These are phyloP conservation scores for Synergus itoensis DNA, from an alignment of 2,888 invertebrate species.

Conservation along the genomic window DNA sequence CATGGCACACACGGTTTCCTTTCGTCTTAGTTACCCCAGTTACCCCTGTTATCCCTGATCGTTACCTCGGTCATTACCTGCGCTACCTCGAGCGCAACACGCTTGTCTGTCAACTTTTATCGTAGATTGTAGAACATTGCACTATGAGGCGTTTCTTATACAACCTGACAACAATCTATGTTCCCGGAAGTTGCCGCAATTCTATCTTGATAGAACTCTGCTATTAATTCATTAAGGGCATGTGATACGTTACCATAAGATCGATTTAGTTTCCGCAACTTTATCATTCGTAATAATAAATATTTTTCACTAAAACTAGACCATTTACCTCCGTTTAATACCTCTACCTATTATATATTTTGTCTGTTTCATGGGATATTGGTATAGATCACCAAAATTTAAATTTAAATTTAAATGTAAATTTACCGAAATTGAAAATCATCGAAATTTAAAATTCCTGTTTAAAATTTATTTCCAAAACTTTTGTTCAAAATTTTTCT, in stretches of 20 bases:
- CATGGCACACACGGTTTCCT: slow-evolving; percentile 39
- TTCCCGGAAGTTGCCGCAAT: background rate
- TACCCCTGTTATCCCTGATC: slow-evolving; percentile 19
- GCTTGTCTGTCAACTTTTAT: slow-evolving; percentile 20
- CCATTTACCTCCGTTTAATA: too few relatives aligned
- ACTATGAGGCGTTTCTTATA: slow-evolving; percentile 9
- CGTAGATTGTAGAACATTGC: background rate
- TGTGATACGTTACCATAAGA: too few relatives aligned
- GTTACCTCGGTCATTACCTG: slow-evolving; percentile 33
- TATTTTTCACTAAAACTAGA: too few relatives aligned
- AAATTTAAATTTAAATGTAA: too few relatives aligned
- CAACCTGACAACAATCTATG: slow-evolving; percentile 9
- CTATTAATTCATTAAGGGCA: slow-evolving; percentile 25
- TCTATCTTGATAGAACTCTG: background rate
- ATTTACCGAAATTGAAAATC: too few relatives aligned
- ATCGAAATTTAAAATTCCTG: too few relatives aligned
- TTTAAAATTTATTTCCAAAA: too few relatives aligned
- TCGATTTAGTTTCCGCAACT: too few relatives aligned
- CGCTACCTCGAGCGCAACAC: slow-evolving; percentile 37
- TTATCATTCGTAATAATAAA: too few relatives aligned
- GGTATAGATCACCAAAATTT: background rate
- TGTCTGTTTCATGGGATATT: background rate
- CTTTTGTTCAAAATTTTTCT: too few relatives aligned
- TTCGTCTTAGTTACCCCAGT: slow-evolving; percentile 38
- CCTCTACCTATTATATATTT: background rate